Evolutionary conservation across 2,888 invertebrate species (phyloP).

Genomic region (Junonia oenone): DNA sequence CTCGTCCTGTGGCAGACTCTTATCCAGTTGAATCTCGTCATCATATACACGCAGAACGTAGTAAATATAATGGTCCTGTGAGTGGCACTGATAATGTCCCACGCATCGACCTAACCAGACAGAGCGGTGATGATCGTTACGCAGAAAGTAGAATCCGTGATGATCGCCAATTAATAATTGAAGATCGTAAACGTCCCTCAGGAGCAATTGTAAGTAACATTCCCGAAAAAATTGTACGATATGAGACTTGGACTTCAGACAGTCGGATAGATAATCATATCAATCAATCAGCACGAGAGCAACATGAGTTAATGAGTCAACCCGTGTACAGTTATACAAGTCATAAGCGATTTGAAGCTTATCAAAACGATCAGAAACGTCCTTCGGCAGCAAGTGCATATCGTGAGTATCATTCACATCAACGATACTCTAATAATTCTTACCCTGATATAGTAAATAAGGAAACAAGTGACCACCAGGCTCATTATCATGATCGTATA

Average conservation of each 20-base stretch:
- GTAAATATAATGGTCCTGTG: conserved; percentile 47
- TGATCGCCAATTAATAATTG: conserved; percentile 62
- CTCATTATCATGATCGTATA: conserved; percentile 57
- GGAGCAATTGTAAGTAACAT: conserved; percentile 68
- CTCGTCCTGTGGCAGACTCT: conserved; percentile 48
- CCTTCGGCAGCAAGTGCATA: conserved; percentile 44
- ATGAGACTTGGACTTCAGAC: conserved; percentile 67
- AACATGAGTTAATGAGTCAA: conserved; percentile 63
- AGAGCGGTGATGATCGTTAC: conserved; percentile 52
- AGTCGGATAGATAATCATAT: conserved; percentile 65
- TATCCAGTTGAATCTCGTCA: conserved; percentile 60
- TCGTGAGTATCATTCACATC: conserved; percentile 53
- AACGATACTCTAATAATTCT: conserved; percentile 49
- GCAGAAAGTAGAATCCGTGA: conserved; percentile 58
- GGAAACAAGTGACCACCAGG: conserved; percentile 55
- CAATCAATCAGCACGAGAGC: conserved; percentile 58
- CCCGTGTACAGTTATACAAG: conserved; percentile 68
- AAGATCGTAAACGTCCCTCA: conserved; percentile 65
- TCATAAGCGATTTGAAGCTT: conserved; percentile 67
- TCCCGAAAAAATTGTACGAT: conserved; percentile 70
- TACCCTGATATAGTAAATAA: conserved; percentile 51
- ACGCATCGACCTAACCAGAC: conserved; percentile 70
- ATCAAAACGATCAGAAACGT: conserved; percentile 64
- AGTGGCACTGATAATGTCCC: conserved; percentile 60
- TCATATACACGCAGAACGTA: conserved; percentile 53